These are phyloP conservation scores for Pemphredon lugubris DNA, from an alignment of 2,888 invertebrate genomes.

Conservation along the genomic window DNA sequence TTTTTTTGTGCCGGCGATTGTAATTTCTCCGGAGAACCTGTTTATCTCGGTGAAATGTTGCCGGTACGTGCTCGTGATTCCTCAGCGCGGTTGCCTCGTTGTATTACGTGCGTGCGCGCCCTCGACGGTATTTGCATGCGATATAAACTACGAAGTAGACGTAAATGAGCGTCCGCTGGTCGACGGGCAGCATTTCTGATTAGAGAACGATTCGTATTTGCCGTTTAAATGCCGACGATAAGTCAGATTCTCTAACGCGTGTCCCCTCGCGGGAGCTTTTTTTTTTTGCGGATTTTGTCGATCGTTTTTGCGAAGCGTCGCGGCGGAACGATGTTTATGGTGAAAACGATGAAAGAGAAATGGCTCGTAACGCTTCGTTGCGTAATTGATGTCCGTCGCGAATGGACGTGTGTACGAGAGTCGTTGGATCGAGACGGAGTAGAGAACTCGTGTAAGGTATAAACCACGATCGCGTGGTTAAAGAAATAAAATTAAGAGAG, in stretches of 20 bases:
- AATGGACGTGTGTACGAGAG: no score
- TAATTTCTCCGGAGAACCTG: conserved; percentile 61
- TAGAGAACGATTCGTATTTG: conserved; percentile 40
- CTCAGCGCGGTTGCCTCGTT: conserved; percentile 18
- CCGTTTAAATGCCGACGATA: conserved; percentile 24
- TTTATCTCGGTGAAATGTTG: conserved; percentile 65
- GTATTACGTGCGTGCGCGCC: conserved; percentile 7
- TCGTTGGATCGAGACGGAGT: no score
- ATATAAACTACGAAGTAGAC: conserved; percentile 56
- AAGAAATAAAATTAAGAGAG: no score
- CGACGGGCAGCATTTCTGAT: conserved; percentile 49
- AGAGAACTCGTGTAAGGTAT: no score
- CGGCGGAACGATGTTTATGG: no score
- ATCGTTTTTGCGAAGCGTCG: neutral
- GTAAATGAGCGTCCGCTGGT: conserved; percentile 40
- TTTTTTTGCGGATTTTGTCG: neutral
- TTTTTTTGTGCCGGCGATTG: conserved; percentile 59
- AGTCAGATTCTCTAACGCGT: conserved; percentile 22
- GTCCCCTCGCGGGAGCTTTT: neutral
- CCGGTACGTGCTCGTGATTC: conserved; percentile 60
- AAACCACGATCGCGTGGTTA: no score
- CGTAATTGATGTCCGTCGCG: no score
- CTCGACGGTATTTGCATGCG: conserved; percentile 47
- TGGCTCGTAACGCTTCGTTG: neutral
- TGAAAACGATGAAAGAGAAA: no score